A percentile compares a stretch with the other conserved stretches of the same genome.
Conservation (phyloP, 2,797 vertebrate species). For the Syngnathus acus region DNA sequence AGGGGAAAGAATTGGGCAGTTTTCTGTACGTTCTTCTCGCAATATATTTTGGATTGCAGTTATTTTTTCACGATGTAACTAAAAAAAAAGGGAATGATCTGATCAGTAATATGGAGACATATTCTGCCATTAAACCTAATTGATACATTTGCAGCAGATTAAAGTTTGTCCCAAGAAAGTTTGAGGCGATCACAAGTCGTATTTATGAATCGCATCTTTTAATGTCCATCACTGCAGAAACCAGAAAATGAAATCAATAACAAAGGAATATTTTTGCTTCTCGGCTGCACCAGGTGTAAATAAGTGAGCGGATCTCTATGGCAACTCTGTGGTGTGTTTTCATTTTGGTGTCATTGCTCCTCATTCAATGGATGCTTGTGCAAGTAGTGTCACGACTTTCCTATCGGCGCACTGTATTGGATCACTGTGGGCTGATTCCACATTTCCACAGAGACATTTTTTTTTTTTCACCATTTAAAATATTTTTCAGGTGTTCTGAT, state of each 20-base stretch:
- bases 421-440: background rate
- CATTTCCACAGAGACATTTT: background rate
- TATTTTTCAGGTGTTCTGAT: background rate
- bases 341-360: background rate
- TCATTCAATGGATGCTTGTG: background rate
- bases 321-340: background rate
- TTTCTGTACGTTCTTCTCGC: background rate
- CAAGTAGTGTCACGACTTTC: background rate
- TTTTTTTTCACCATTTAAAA: background rate
- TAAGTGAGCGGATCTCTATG: background rate
- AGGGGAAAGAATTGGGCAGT: background rate
- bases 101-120: background rate
- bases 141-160: background rate
- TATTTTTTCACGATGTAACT: background rate
- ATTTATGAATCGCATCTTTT: background rate
- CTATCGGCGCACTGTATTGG: background rate
- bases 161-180: background rate
- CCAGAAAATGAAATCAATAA: background rate
- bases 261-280: background rate
- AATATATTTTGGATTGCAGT: background rate
- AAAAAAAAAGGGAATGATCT: background rate
- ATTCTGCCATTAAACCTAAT: background rate
- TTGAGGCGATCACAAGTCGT: background rate
- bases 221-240: background rate
- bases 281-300: background rate